phyloP scores from a whole-genome alignment of 2,113 vertebrate genomes.

The Xiphophorus hellerii region DNA sequence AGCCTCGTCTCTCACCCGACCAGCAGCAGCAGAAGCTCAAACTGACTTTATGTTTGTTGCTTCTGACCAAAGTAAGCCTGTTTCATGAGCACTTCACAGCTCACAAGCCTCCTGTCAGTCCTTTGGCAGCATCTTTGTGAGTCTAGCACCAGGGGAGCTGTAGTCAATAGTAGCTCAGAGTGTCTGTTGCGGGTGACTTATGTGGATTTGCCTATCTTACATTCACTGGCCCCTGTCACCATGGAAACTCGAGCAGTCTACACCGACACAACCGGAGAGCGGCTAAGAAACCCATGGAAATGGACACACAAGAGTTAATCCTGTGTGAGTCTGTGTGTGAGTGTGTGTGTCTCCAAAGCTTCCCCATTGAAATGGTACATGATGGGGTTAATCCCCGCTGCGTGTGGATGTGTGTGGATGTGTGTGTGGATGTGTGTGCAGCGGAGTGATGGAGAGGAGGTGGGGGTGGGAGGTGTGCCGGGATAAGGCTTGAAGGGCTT shows the following conservation, averaged over 20 bases:
- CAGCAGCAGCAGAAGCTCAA: conserved; percentile 38
- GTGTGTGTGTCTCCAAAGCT: conserved; percentile 56
- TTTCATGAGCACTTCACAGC: conserved; percentile 62
- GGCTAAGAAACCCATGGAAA: conserved; percentile 70
- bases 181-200: conserved; percentile 72
- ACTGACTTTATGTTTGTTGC: conserved; percentile 45
- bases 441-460: conserved; percentile 54
- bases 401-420: conserved; percentile 24
- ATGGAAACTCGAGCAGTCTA: conserved; percentile 75
- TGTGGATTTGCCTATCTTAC: conserved; percentile 78
- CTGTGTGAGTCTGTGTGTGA: conserved; percentile 36
- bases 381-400: conserved; percentile 71
- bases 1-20: conserved; percentile 51
- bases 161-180: conserved; percentile 62
- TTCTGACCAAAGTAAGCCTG: conserved; percentile 54
- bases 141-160: conserved; percentile 58
- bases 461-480: conserved; percentile 66
- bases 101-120: conserved; percentile 55
- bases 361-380: conserved; percentile 75
- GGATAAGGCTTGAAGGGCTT: conserved; percentile 76
- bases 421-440: conserved; percentile 31
- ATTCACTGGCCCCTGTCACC: conserved; percentile 70
- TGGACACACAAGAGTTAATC: conserved; percentile 77
- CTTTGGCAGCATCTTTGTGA: conserved; percentile 66
- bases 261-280: conserved; percentile 66